Evolutionary conservation across 2,888 invertebrate species (phyloP), one percentile per base, ranked within the genome.

Genomic region (Cryptophagus acutangulus): DNA sequence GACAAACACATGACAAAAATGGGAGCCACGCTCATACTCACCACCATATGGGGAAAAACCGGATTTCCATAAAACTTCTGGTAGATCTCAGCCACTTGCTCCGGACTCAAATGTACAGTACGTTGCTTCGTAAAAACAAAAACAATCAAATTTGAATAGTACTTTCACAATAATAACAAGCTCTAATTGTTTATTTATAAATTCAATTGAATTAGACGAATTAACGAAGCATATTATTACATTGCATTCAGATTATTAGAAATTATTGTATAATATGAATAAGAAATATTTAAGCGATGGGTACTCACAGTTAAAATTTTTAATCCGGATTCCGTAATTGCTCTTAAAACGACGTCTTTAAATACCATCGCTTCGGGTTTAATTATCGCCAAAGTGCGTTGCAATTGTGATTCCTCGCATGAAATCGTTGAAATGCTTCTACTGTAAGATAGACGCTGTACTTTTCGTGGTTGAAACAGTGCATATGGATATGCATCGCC

Each of bases 21-120:
- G 0, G 86, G 82, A 0, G 83, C 87, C 46, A 81, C 81, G 3
- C 88, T 84, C 72, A 92, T 82, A 60, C 86, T 81, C 1, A 86
- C 79, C 1, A 92, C 84, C 40, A 88, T 74, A 55, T 84, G 79
- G 2, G 87, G 84, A 62, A 88, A 92, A 54, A 81, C 77, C 15
- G 79, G 72, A 38, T 77, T 76, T 0, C 86, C 86, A 59, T 83
- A 85, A 61, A 82, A 79, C 36, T 85, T 81, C 2, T 76, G 74
- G 66, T 88, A 92, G 54, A 94, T 81, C 61, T 91, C 88, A 0
- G 88, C 86, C 0, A 85, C 87, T 67, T 90, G 85, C 66, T 93
- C 93, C 0, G 87, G 84, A 0, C 87, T 85, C 41, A 94, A 71
- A 36, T 76, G 80, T 0, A 91, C 69, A 49, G 75, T 72, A 43